Conservation (phyloP, 2,797 vertebrate genomes). For the Erethizon dorsatum region DNA sequence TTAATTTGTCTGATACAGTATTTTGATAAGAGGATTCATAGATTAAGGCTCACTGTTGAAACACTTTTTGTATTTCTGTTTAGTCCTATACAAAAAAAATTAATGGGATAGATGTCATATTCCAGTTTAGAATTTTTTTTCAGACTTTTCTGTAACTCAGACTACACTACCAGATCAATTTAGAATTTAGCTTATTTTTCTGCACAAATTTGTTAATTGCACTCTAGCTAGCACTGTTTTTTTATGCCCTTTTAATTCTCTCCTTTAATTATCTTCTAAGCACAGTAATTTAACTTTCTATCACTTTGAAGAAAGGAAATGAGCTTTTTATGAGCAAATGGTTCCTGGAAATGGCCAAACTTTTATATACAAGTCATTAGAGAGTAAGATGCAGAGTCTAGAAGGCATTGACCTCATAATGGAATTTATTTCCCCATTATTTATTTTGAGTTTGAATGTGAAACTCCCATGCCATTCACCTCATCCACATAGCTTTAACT, state of each 20-base stretch:
- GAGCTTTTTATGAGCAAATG: slow-evolving; percentile 48
- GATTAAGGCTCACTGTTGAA: background rate
- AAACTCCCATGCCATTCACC: background rate
- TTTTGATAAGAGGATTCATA: slow-evolving; percentile 34
- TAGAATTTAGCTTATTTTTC: slow-evolving; percentile 60
- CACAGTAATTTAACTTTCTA: slow-evolving; percentile 59
- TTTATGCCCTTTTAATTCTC: slow-evolving; percentile 56
- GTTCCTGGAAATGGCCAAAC: slow-evolving; percentile 9
- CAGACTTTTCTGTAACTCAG: slow-evolving; percentile 30
- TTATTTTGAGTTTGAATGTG: background rate
- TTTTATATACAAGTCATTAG: background rate
- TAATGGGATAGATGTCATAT: background rate
- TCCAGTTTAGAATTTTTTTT: background rate
- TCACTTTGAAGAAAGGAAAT: slow-evolving; percentile 64
- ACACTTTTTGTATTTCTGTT: background rate
- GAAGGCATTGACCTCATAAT: slow-evolving; percentile 1
- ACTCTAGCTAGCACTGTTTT: slow-evolving; percentile 47
- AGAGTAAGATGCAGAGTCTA: background rate
- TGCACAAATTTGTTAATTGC: slow-evolving; percentile 51
- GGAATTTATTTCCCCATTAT: background rate
- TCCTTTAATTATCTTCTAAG: slow-evolving; percentile 2
- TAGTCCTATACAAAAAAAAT: slow-evolving; percentile 13
- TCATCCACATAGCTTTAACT: background rate
- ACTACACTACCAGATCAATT: slow-evolving; percentile 10
- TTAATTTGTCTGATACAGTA: background rate